A percentile compares a stretch with the other conserved stretches of the same genome.
Conservation (phyloP, 1,140 invertebrate genomes). For the Drosophila sucinea region DNA sequence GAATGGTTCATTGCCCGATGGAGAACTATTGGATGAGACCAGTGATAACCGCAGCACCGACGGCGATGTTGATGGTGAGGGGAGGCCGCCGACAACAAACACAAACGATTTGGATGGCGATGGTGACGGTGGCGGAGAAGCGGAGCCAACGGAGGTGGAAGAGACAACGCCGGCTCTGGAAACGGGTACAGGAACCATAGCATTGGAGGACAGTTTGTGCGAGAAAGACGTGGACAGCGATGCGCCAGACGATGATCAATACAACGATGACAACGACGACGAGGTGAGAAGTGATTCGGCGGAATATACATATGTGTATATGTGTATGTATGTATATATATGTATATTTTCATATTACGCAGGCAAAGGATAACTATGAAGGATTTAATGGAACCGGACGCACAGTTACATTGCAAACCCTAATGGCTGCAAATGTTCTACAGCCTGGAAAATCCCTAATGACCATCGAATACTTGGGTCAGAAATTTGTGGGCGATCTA, state of each 20-base stretch:
- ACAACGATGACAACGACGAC: slow-evolving; percentile 79
- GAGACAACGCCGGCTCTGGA: slow-evolving; percentile 40
- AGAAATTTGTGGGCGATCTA: slow-evolving; percentile 94
- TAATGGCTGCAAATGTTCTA: slow-evolving; percentile 91
- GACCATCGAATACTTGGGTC: slow-evolving; percentile 95
- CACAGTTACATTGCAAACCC: slow-evolving; percentile 92
- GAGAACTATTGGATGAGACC: slow-evolving; percentile 54
- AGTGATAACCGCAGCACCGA: slow-evolving; percentile 71
- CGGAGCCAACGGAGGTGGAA: slow-evolving; percentile 41
- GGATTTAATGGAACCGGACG: slow-evolving; percentile 85
- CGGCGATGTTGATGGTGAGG: slow-evolving; percentile 55
- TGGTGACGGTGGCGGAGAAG: slow-evolving; percentile 29
- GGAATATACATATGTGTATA: not conserved
- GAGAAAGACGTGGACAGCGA: slow-evolving; percentile 80
- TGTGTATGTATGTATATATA: not conserved
- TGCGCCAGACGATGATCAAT: slow-evolving; percentile 69
- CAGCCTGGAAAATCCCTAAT: slow-evolving; percentile 91
- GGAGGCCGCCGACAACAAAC: slow-evolving; percentile 65
- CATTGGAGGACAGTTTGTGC: slow-evolving; percentile 61
- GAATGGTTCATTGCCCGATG: slow-evolving; percentile 64
- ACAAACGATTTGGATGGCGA: slow-evolving; percentile 60
- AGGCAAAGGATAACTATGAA: slow-evolving; percentile 81
- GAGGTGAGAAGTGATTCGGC: slow-evolving; percentile 53
- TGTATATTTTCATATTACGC: not conserved
- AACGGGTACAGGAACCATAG: slow-evolving; percentile 17